Evolutionary conservation across 2,113 vertebrate species (phyloP).

Genomic region (Chionis minor): DNA sequence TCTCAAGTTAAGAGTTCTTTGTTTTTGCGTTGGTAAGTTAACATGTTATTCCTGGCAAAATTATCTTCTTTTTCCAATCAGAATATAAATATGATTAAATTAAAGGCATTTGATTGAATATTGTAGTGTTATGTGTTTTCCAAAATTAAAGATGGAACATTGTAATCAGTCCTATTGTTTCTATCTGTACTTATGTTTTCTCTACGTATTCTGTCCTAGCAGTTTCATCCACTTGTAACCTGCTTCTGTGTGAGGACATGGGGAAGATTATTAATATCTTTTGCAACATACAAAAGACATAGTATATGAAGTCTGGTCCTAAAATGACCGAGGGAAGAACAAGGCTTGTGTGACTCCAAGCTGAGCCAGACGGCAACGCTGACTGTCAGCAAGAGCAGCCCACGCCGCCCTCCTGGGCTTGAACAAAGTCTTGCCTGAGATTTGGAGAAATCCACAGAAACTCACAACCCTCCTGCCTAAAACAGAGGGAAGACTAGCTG

Average conservation of each 20-base stretch:
- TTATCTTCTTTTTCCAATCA: background rate
- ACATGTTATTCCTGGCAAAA: background rate
- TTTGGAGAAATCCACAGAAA: background rate
- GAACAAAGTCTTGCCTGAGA: background rate
- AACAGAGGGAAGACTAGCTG: background rate
- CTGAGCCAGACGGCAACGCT: background rate
- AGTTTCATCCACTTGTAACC: background rate
- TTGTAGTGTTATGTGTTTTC: background rate
- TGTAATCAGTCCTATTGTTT: background rate
- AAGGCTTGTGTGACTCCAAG: background rate
- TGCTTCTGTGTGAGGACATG: background rate
- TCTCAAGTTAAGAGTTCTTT: conserved; percentile 6
- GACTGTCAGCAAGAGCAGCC: background rate
- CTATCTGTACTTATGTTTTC: background rate
- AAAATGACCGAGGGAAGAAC: background rate
- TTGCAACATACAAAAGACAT: background rate
- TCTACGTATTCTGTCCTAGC: background rate
- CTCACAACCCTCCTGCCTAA: background rate
- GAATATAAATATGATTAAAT: conserved; percentile 28
- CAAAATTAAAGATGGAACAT: background rate
- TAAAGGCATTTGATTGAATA: conserved; percentile 16
- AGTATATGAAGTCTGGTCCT: background rate
- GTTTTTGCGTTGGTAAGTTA: background rate
- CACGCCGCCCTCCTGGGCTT: background rate
- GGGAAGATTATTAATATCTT: background rate